phyloP scores from a whole-genome alignment of 2,888 invertebrate genomes.

The Patella ulyssiponensis region DNA sequence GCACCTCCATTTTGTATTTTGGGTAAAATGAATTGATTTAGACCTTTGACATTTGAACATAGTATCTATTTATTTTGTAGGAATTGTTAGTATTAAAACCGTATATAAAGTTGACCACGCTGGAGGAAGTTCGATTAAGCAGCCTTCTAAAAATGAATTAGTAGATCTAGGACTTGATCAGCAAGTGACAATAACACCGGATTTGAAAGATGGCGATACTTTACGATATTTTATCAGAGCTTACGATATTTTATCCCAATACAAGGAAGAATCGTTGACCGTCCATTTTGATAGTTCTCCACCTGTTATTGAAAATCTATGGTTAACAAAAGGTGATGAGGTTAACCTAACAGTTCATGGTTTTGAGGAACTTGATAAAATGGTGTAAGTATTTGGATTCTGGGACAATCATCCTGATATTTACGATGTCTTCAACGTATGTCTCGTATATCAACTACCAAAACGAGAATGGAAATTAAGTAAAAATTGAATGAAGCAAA shows the following conservation, averaged over 20 bases:
- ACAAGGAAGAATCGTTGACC: conserved; percentile 30
- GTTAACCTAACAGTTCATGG: conserved; percentile 39
- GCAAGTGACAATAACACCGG: conserved; percentile 21
- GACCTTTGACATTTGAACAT: too few species aligned
- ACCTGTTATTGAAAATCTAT: conserved; percentile 40
- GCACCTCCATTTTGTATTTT: too few species aligned
- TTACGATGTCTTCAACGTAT: too few species aligned
- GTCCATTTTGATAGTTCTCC: conserved; percentile 42
- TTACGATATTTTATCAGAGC: conserved; percentile 37
- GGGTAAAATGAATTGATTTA: too few species aligned
- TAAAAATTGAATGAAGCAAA: too few species aligned
- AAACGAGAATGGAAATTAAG: too few species aligned
- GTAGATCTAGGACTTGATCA: conserved; percentile 8
- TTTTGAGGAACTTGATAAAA: conserved; percentile 32
- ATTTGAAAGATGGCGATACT: conserved; percentile 36
- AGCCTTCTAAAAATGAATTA: conserved; percentile 11
- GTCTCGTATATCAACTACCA: too few species aligned
- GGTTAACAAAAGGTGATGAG: conserved; percentile 35
- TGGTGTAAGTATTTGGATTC: conserved; percentile 30
- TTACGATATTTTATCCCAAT: conserved; percentile 33
- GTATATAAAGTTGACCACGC: conserved; percentile 8
- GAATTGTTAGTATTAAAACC: conserved; percentile 14
- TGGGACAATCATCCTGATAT: too few species aligned
- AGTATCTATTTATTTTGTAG: not conserved
- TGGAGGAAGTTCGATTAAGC: conserved; percentile 12